phyloP scores from a whole-genome alignment of 2,113 vertebrate species.

The Rhipidura dahli region DNA sequence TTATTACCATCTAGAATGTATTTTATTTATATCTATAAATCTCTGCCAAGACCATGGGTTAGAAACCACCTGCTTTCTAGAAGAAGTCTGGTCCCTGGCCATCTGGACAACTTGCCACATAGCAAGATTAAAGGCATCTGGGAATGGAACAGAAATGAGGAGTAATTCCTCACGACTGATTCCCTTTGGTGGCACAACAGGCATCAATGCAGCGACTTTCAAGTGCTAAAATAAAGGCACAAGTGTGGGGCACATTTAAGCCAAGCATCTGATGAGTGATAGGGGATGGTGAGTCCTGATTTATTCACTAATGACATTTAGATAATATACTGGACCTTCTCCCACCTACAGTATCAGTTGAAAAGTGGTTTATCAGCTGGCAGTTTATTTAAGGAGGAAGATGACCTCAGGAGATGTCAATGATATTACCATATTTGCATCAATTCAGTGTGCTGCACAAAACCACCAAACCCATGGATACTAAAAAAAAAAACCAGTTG shows the following conservation, averaged over 20 bases:
- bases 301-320: not conserved
- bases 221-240: not conserved
- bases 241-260: not conserved
- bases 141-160: not conserved
- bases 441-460: not conserved
- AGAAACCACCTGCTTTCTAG: not conserved
- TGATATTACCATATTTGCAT: not conserved
- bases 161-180: not conserved
- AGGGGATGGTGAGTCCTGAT: not conserved
- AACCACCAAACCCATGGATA: not conserved
- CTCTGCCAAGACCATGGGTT: not conserved
- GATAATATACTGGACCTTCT: not conserved
- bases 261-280: not conserved
- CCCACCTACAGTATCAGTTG: not conserved
- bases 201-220: not conserved
- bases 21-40: not conserved
- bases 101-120: not conserved
- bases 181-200: not conserved
- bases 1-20: not conserved
- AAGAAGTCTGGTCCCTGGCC: not conserved
- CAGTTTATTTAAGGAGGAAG: not conserved
- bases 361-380: not conserved
- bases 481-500: not conserved
- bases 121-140: not conserved
- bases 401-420: not conserved